A percentile compares a stretch with the other conserved stretches of the same genome.
phyloP scores from a whole-genome alignment of 2,797 vertebrate species.

The Megaceryle alcyon region DNA sequence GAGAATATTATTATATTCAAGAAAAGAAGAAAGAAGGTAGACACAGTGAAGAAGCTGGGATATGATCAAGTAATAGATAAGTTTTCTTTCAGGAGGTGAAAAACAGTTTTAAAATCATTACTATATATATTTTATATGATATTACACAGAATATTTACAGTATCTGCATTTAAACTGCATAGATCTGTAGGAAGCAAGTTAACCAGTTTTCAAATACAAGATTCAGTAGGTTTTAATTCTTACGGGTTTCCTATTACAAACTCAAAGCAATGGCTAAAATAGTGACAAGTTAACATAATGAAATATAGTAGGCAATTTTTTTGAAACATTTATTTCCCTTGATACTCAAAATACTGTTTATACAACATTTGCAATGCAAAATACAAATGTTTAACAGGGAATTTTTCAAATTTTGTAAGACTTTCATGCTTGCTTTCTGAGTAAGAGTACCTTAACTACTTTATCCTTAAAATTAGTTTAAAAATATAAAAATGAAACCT shows the following conservation, averaged over 20 bases:
- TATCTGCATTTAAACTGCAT: not conserved
- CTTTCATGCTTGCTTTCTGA: not conserved
- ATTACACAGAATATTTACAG: not conserved
- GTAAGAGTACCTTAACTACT: not conserved
- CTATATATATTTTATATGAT: not conserved
- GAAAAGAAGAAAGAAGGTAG: not conserved
- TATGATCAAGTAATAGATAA: not conserved
- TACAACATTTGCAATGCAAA: not conserved
- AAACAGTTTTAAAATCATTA: not conserved
- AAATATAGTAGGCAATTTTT: not conserved
- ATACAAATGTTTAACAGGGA: not conserved
- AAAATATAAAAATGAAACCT: not conserved
- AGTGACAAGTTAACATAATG: not conserved
- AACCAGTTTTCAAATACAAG: not conserved
- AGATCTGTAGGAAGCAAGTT: not conserved
- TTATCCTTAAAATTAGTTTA: not conserved
- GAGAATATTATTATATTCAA: not conserved
- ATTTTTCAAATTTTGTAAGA: not conserved
- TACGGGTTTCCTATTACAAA: not conserved
- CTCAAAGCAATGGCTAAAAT: not conserved
- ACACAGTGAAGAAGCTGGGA: not conserved
- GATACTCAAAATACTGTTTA: not conserved
- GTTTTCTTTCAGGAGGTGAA: not conserved
- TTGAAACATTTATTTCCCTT: not conserved
- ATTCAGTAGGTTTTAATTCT: not conserved